A percentile compares a stretch with the other conserved stretches of the same genome.
These are phyloP conservation scores for Smutsia gigantea DNA, from an alignment of 2,797 vertebrate genomes.

Conservation along the genomic window DNA sequence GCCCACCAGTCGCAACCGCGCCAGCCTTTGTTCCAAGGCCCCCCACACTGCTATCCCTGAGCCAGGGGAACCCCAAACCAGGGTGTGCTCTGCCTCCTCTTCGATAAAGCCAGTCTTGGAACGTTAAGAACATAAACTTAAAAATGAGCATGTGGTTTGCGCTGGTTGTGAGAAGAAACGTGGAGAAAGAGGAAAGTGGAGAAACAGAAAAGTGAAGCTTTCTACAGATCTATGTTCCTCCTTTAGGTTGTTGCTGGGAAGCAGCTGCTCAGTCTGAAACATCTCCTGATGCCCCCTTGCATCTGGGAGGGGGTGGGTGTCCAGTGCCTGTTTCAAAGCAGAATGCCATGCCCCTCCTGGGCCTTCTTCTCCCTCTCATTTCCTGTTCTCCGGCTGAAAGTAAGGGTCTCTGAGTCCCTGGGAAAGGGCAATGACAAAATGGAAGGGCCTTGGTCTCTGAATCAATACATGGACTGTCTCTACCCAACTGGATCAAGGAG, in stretches of 20 bases:
- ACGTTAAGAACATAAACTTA: not conserved
- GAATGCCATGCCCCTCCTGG: not conserved
- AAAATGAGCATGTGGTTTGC: not conserved
- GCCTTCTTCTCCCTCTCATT: not conserved
- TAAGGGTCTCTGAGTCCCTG: not conserved
- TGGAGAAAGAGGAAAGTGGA: not conserved
- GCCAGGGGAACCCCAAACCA: not conserved
- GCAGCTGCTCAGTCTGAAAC: not conserved
- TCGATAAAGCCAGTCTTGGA: not conserved
- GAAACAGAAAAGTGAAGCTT: not conserved
- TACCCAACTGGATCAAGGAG: not conserved
- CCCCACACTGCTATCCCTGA: not conserved
- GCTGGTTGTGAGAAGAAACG: not conserved
- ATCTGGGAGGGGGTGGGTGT: no score
- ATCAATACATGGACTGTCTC: not conserved
- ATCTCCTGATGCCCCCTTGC: not conserved
- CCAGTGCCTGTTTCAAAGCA: not conserved
- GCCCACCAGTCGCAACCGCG: not conserved
- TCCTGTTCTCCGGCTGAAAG: not conserved
- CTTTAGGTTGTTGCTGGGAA: not conserved
- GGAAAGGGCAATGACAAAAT: not conserved
- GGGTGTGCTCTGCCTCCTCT: not conserved
- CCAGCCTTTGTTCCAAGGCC: not conserved
- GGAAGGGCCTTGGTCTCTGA: not conserved
- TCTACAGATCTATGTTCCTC: not conserved